Evolutionary conservation across 1,140 invertebrate species (phyloP).

Genomic region (Parapsyche elsis): DNA sequence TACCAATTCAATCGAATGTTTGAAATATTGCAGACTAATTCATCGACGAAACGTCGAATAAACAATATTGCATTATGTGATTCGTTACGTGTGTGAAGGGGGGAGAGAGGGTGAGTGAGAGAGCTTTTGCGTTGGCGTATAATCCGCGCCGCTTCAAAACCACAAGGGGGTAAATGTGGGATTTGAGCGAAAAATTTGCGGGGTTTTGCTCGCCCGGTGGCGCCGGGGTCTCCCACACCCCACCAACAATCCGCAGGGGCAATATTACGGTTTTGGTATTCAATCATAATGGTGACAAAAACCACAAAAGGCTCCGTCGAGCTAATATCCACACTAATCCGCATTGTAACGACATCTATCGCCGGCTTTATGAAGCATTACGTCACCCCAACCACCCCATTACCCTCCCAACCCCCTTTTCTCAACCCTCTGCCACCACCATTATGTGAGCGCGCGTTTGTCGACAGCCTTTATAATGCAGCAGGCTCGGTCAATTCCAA

Average conservation of each 20-base stretch:
- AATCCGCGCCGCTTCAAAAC: neutral
- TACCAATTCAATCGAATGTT: too few relatives aligned
- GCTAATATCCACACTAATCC: conserved; percentile 56
- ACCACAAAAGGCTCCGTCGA: conserved; percentile 47
- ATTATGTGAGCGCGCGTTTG: neutral
- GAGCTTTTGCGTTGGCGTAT: too few relatives aligned
- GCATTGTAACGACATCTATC: conserved; percentile 56
- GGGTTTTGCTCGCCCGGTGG: conserved; percentile 9
- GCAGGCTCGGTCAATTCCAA: too few relatives aligned
- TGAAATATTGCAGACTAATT: too few relatives aligned
- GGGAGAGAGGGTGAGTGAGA: too few relatives aligned
- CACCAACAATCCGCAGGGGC: conserved; percentile 4
- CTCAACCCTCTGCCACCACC: neutral
- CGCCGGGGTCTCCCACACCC: conserved; percentile 7
- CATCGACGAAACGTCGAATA: too few relatives aligned
- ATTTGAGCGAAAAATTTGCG: neutral
- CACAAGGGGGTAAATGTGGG: conserved; percentile 9
- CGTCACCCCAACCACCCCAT: conserved; percentile 39
- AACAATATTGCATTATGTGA: neutral
- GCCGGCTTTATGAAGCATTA: conserved; percentile 55
- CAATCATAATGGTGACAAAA: conserved; percentile 56
- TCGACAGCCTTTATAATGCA: neutral
- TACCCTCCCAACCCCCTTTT: neutral
- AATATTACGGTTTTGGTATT: conserved; percentile 52
- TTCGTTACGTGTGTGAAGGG: neutral